phyloP scores from a whole-genome alignment of 1,140 invertebrate species.

The Ceratosolen fusciceps region DNA sequence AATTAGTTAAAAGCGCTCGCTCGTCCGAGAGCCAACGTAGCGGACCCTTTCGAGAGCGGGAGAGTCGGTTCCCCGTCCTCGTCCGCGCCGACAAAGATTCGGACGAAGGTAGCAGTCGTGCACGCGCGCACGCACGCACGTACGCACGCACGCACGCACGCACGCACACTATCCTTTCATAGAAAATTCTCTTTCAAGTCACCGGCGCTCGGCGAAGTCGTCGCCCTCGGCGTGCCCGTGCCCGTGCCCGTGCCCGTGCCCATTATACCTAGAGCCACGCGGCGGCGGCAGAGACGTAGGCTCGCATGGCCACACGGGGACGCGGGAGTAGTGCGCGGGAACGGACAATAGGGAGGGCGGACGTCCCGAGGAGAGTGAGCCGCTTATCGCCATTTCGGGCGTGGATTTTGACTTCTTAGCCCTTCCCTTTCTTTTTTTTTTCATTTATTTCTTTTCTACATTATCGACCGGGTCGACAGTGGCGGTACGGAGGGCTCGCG shows the following conservation, averaged over 20 bases:
- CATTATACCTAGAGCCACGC: conserved; percentile 9
- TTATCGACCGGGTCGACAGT: too few relatives aligned
- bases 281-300: neutral
- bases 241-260: conserved; percentile 23
- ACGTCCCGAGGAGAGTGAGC: neutral
- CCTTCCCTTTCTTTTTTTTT: conserved; percentile 10
- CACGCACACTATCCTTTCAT: conserved; percentile 60
- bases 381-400: conserved; percentile 31
- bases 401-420: conserved; percentile 14
- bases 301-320: neutral
- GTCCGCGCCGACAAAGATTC: conserved; percentile 63
- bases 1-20: conserved; percentile 46
- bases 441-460: too few relatives aligned
- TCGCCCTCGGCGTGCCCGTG: conserved; percentile 26
- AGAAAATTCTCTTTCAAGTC: conserved; percentile 66
- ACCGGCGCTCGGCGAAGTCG: conserved; percentile 56
- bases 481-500: too few relatives aligned
- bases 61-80: conserved; percentile 20
- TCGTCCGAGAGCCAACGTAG: neutral
- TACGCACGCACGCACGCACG: conserved; percentile 52
- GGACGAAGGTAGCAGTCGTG: conserved; percentile 60
- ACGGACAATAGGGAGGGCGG: neutral
- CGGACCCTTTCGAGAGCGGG: conserved; percentile 48
- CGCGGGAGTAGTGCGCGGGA: too few relatives aligned
- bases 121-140: conserved; percentile 34